Conservation (phyloP, 2,113 vertebrate genomes). For the Danionella cerebrum region DNA sequence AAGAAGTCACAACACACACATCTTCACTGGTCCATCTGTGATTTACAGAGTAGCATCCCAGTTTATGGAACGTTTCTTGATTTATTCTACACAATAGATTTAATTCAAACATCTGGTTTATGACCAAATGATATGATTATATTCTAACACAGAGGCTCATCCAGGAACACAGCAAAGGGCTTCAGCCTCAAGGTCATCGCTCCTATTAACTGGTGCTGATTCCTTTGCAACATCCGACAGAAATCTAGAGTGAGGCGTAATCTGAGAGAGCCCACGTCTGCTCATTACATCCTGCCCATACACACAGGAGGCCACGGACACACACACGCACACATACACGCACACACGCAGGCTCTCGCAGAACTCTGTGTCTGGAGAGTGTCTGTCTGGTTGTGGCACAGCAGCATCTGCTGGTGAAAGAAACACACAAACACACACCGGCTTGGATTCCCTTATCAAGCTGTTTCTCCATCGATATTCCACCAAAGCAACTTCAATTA, state of each 20-base stretch:
- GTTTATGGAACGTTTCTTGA: neutral
- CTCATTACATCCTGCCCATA: conserved; percentile 25
- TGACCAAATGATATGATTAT: conserved; percentile 14
- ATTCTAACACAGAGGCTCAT: conserved; percentile 8
- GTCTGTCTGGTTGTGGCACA: conserved; percentile 25
- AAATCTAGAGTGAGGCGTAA: conserved; percentile 22
- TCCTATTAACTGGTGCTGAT: conserved; percentile 23
- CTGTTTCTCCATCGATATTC: neutral
- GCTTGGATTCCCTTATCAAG: neutral
- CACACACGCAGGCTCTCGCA: neutral
- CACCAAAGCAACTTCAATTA: neutral
- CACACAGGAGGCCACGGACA: conserved; percentile 21
- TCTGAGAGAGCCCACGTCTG: conserved; percentile 19
- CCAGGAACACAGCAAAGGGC: conserved; percentile 10
- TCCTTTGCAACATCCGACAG: conserved; percentile 16
- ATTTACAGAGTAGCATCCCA: neutral
- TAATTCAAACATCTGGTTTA: conserved; percentile 20
- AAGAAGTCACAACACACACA: too few relatives aligned
- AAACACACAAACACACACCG: conserved; percentile 16
- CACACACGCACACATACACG: neutral
- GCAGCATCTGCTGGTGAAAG: conserved; percentile 35
- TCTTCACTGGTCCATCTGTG: neutral
- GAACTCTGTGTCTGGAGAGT: conserved; percentile 33
- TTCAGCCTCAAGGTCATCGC: conserved; percentile 29
- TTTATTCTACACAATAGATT: neutral